phyloP scores from a whole-genome alignment of 2,113 vertebrate genomes.

The Rhynchopsitta pachyrhyncha region DNA sequence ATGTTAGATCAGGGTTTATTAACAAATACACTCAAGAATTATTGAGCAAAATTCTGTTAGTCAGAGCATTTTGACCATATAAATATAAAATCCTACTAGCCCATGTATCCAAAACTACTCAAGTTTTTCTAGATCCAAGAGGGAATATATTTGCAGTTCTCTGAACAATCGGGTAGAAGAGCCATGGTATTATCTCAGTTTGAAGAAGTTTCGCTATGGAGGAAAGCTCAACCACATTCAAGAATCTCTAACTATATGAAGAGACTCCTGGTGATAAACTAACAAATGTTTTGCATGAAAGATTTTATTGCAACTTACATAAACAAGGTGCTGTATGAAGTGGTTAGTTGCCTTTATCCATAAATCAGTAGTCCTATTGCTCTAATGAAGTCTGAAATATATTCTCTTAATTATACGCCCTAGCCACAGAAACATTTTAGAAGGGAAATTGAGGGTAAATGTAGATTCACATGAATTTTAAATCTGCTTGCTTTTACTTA shows the following conservation, averaged over 20 bases:
- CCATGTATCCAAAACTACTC: not conserved
- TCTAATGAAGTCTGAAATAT: not conserved
- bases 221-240: not conserved
- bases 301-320: not conserved
- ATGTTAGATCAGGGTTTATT: not conserved
- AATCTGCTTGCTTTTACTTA: not conserved
- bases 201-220: not conserved
- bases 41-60: not conserved
- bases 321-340: not conserved
- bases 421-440: not conserved
- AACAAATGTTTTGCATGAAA: not conserved
- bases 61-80: not conserved
- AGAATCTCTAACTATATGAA: not conserved
- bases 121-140: not conserved
- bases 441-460: not conserved
- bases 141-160: not conserved
- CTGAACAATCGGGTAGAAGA: not conserved
- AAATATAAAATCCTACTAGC: not conserved
- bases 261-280: not conserved
- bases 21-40: not conserved
- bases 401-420: not conserved
- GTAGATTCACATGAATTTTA: not conserved
- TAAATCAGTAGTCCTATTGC: not conserved
- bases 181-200: not conserved
- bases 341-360: not conserved